Evolutionary conservation across 2,888 invertebrate species (phyloP).

Genomic region (Empis livida): DNA sequence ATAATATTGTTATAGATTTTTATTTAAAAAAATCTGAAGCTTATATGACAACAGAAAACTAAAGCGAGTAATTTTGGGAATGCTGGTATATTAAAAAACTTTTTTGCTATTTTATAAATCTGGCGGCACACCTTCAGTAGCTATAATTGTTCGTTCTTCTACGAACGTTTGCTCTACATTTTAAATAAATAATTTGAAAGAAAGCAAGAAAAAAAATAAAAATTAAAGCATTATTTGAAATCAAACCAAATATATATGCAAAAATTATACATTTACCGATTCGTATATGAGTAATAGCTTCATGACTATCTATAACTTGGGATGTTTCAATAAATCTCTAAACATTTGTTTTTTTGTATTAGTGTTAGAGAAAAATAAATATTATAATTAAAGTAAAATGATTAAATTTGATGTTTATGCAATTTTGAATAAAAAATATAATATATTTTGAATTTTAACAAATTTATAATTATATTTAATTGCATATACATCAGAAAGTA

Average conservation of each 20-base stretch:
- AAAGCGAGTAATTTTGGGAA: constrained; percentile 14
- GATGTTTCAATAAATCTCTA: constrained; percentile 34
- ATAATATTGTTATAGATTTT: constrained; percentile 1
- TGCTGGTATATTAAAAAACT: constrained; percentile 5
- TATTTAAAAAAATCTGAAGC: constrained; percentile 12
- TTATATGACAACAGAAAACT: constrained; percentile 28
- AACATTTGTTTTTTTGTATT: constrained; percentile 8
- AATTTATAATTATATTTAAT: too few species aligned
- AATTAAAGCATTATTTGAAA: neutral
- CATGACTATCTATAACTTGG: constrained; percentile 30
- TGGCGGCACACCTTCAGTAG: constrained; percentile 34
- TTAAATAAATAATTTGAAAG: neutral
- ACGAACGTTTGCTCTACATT: constrained; percentile 32
- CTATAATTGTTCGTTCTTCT: constrained; percentile 33
- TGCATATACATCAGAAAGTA: too few species aligned
- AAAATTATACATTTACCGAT: constrained; percentile 26
- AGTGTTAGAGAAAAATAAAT: neutral
- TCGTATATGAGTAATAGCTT: constrained; percentile 33
- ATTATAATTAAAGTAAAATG: neutral
- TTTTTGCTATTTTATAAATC: constrained; percentile 24
- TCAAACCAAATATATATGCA: neutral
- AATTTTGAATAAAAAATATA: neutral
- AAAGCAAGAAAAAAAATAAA: neutral
- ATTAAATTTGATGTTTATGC: neutral
- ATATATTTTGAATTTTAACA: neutral